phyloP scores from a whole-genome alignment of 2,113 vertebrate genomes.

The Nanorana parkeri region DNA sequence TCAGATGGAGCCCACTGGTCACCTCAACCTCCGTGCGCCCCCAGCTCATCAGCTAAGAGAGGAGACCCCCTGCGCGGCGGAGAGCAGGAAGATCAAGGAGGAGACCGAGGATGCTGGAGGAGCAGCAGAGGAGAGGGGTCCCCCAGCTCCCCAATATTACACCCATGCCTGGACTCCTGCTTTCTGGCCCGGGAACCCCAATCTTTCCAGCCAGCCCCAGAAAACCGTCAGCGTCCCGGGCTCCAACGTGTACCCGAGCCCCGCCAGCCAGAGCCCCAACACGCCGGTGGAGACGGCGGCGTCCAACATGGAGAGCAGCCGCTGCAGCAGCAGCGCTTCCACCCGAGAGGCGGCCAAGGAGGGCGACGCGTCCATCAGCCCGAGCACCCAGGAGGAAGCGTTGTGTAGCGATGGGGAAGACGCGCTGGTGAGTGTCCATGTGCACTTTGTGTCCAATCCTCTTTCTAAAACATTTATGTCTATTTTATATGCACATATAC shows the following conservation, averaged over 20 bases:
- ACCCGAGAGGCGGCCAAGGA: not conserved
- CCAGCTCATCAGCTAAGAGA: conserved; percentile 36
- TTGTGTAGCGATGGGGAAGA: conserved; percentile 76
- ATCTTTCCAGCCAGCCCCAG: conserved; percentile 53
- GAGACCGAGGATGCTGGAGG: conserved; percentile 74
- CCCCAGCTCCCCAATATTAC: conserved; percentile 38
- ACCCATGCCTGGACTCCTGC: not conserved
- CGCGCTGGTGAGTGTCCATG: conserved; percentile 64
- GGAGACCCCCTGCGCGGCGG: conserved; percentile 64
- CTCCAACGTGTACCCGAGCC: conserved; percentile 21
- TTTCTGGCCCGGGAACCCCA: conserved; percentile 15
- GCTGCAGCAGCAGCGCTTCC: conserved; percentile 60
- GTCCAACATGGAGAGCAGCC: conserved; percentile 54
- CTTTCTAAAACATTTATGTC: too few species aligned
- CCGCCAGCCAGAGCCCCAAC: conserved; percentile 5
- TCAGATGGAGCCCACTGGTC: conserved; percentile 70
- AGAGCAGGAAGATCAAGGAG: conserved; percentile 69
- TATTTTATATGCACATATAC: too few species aligned
- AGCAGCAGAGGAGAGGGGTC: conserved; percentile 56
- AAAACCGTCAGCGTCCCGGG: not conserved
- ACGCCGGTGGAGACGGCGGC: conserved; percentile 47
- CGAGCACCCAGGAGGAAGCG: conserved; percentile 70
- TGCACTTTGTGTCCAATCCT: too few species aligned
- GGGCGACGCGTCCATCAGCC: conserved; percentile 63
- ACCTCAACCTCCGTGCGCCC: conserved; percentile 60